phyloP scores from a whole-genome alignment of 2,113 vertebrate species.

The Lampris incognitus region DNA sequence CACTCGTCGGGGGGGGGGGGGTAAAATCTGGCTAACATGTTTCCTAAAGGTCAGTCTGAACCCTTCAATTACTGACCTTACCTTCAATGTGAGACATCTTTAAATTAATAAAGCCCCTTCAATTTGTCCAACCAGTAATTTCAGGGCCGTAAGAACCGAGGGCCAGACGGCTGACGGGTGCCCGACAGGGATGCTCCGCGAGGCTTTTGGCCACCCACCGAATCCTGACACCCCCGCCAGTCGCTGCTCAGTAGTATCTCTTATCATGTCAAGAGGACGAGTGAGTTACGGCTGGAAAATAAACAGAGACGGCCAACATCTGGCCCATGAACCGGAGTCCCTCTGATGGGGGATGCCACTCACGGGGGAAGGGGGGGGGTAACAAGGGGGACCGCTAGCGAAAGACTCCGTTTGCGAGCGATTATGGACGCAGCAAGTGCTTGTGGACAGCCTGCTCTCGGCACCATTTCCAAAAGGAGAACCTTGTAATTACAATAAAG shows the following conservation, averaged over 20 bases:
- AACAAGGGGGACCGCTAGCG: slow-evolving; percentile 13
- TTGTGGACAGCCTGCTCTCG: slow-evolving; percentile 70
- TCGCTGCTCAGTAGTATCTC: slow-evolving; percentile 15
- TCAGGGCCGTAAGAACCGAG: slow-evolving; percentile 18
- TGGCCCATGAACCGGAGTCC: slow-evolving; percentile 23
- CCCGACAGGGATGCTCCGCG: slow-evolving; percentile 22
- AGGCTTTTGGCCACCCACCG: slow-evolving; percentile 60
- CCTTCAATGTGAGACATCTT: slow-evolving; percentile 35
- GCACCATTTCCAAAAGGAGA: slow-evolving; percentile 81
- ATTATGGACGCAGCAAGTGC: slow-evolving; percentile 68
- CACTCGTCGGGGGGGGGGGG: slow-evolving; percentile 4
- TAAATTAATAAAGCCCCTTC: slow-evolving; percentile 69
- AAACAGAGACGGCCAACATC: slow-evolving; percentile 24
- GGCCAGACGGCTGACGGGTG: slow-evolving; percentile 37
- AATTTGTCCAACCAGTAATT: slow-evolving; percentile 60
- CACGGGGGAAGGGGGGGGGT: slow-evolving; percentile 27
- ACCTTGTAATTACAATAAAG: slow-evolving; percentile 88
- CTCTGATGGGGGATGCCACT: neutral
- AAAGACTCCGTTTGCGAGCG: slow-evolving; percentile 1
- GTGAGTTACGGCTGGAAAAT: slow-evolving; percentile 39
- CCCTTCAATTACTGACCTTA: slow-evolving; percentile 51
- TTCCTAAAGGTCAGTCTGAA: slow-evolving; percentile 21
- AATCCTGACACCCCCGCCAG: slow-evolving; percentile 22
- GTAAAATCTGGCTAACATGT: slow-evolving; percentile 12
- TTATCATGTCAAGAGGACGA: slow-evolving; percentile 18